Conservation (phyloP, 2,113 vertebrate species). For the Ariopsis seemanni region DNA sequence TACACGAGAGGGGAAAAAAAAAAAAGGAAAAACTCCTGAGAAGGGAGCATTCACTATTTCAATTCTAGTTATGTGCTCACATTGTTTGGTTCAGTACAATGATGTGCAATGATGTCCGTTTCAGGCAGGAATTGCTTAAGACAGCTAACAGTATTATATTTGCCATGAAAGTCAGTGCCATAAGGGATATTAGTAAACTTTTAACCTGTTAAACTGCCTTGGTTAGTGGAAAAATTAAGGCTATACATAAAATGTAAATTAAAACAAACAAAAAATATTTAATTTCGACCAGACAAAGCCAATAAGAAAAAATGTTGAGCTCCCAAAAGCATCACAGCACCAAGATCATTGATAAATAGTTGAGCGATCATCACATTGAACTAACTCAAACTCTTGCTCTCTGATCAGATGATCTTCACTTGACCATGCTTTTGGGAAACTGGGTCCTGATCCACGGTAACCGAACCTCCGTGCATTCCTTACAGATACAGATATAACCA, state of each 20-base stretch:
- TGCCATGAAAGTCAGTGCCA: constrained; percentile 48
- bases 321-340: neutral
- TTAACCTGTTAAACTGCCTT: neutral
- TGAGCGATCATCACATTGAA: neutral
- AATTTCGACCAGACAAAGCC: neutral
- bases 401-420: neutral
- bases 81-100: constrained; percentile 44
- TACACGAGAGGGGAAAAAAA: neutral
- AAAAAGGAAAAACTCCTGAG: constrained; percentile 13
- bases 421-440: neutral
- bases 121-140: constrained; percentile 41
- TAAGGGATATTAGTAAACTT: constrained; percentile 26
- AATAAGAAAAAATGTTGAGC: neutral
- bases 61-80: constrained; percentile 50
- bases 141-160: constrained; percentile 34
- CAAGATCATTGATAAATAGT: neutral
- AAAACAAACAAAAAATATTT: neutral
- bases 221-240: neutral
- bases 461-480: constrained; percentile 6
- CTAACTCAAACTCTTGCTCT: neutral
- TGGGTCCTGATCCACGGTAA: neutral
- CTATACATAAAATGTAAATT: neutral
- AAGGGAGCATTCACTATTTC: constrained; percentile 32
- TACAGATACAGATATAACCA: constrained; percentile 4
- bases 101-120: constrained; percentile 41